Base-by-base conservation (phyloP, 1,140 invertebrate species). In the Pectinophora gossypiella region DNA sequence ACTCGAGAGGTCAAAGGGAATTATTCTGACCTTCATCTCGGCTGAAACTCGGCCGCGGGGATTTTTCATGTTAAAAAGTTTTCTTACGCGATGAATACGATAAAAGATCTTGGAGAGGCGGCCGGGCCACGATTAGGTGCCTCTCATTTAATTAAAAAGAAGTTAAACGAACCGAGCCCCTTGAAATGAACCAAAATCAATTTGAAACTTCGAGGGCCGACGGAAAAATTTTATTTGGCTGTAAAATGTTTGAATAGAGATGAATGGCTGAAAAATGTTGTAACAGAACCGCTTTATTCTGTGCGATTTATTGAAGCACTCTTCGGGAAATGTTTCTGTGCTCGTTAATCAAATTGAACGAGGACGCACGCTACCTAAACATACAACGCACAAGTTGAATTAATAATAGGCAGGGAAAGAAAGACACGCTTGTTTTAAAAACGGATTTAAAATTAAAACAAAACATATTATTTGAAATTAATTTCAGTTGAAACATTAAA, bases 91-190 rank as follows among this genome's bases (percentile, higher is more conserved):
- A 32, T 32, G 27, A 32, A 32, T n/a, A 12, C 27, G 27, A 32
- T 32, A 32, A 32, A 32, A 32, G 27, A 12, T 32, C 27, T 32
- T 32, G 1, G 27, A 32, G 6, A 32, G 27, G n/a, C 27, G 4
- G 4, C 22, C 22, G 22, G 6, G 27, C 27, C 27, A n/a, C 27
- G 64, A 76, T 67, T 65, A 67, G 61, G 55, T 50, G 54, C 44
- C 58, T 49, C 61, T 64, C 56, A 63, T 73, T 77, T 77, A 77
- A 77, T 77, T 77, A 73, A 75, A 77, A 73, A 71, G 53, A 77
- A 68, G 70, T 77, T 77, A 68, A 75, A 66, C 67, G 68, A 74
- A 68, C 61, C 64, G 65, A 61, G 57, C 47, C 58, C 45, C 51
- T 64, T 50, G 55, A 56, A 60, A 68, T 59, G 58, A 59, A 60